Evolutionary conservation across 2,888 invertebrate genomes (phyloP).

Genomic region (Drosophila kambysellisi): DNA sequence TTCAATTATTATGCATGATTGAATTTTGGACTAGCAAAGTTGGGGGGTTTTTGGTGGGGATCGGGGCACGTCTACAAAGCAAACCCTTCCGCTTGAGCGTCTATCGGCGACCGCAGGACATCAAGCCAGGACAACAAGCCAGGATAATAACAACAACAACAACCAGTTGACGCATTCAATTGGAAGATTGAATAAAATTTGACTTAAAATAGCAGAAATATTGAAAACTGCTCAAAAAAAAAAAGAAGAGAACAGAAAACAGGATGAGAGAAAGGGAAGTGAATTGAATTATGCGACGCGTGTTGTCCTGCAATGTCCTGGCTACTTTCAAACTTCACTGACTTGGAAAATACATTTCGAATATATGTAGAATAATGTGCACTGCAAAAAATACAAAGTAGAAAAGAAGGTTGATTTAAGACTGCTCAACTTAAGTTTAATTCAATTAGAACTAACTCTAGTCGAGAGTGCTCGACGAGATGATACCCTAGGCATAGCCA

Average conservation of each 20-base stretch:
- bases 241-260: no score
- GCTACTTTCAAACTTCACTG: conserved; percentile 82
- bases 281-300: conserved; percentile 69
- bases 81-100: conserved; percentile 73
- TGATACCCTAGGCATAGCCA: neutral
- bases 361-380: conserved; percentile 30
- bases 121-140: conserved; percentile 38
- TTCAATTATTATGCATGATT: conserved; percentile 83
- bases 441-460: neutral
- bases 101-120: conserved; percentile 76
- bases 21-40: conserved; percentile 57
- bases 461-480: neutral
- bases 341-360: conserved; percentile 76
- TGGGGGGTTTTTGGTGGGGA: neutral
- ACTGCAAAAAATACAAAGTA: neutral
- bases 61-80: conserved; percentile 37
- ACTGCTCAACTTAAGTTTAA: neutral
- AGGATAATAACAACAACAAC: neutral
- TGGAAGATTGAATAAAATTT: conserved; percentile 85
- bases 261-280: conserved; percentile 9
- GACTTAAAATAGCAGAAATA: conserved; percentile 80
- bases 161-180: conserved; percentile 71
- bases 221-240: conserved; percentile 66
- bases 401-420: neutral
- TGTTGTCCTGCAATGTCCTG: conserved; percentile 28